Conservation (phyloP, 1,140 invertebrate species). For the Rhynchophorus ferrugineus region DNA sequence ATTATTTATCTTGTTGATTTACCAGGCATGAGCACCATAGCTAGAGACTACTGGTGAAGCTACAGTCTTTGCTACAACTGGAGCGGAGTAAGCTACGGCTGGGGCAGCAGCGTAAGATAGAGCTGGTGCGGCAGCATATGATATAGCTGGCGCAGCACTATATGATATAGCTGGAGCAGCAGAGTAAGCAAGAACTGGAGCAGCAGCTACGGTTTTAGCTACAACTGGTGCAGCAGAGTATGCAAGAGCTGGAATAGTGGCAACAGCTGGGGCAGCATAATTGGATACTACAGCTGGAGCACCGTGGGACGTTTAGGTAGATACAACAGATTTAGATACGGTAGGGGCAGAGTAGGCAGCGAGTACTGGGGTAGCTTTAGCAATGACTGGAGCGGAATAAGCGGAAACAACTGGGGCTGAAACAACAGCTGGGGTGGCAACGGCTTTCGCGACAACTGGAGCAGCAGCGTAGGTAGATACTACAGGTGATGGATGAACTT, state of each 20-base stretch:
- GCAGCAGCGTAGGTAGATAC: neutral
- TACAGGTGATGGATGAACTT: no score
- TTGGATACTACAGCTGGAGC: conserved; percentile 25
- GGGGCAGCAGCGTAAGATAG: conserved; percentile 36
- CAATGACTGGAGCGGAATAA: conserved; percentile 7
- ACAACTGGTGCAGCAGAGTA: no score
- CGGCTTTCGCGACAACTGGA: no score
- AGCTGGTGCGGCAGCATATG: conserved; percentile 41
- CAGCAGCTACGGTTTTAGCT: no score
- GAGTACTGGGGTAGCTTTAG: conserved; percentile 9
- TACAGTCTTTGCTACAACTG: neutral
- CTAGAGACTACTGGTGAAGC: neutral
- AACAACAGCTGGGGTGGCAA: conserved; percentile 24
- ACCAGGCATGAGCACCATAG: conserved; percentile 27
- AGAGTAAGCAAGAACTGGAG: conserved; percentile 47
- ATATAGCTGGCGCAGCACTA: conserved; percentile 43
- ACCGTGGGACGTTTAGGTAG: conserved; percentile 46
- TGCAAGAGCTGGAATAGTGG: conserved; percentile 39
- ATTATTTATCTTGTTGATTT: no score
- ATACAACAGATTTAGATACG: conserved; percentile 38
- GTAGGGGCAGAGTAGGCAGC: conserved; percentile 34
- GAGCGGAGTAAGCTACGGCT: conserved; percentile 40
- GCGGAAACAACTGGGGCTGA: no score
- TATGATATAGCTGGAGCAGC: conserved; percentile 52
- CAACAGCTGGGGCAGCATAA: conserved; percentile 41